These are phyloP conservation scores for Melanostoma scalare DNA, from an alignment of 2,888 invertebrate genomes.

Conservation along the genomic window DNA sequence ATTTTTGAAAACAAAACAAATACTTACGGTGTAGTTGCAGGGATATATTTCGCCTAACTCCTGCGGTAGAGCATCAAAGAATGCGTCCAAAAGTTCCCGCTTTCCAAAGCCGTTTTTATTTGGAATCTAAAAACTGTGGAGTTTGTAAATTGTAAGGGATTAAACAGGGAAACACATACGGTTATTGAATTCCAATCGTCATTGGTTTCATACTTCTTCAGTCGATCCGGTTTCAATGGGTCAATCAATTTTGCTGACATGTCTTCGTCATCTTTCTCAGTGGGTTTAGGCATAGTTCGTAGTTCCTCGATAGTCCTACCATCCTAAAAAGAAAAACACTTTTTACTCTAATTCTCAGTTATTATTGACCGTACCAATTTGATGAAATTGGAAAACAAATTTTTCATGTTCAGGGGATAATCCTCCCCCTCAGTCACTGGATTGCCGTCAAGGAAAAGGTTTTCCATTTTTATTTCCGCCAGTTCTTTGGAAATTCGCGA, in stretches of 20 bases:
- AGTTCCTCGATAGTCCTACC: slow-evolving; percentile 77
- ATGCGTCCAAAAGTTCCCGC: slow-evolving; percentile 77
- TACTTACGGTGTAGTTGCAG: slow-evolving; percentile 79
- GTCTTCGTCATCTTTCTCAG: slow-evolving; percentile 74
- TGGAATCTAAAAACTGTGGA: slow-evolving; percentile 75
- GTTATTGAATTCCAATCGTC: slow-evolving; percentile 79
- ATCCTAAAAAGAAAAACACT: slow-evolving; percentile 74
- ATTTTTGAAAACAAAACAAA: not conserved
- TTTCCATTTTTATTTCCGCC: slow-evolving; percentile 75
- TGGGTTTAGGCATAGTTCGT: slow-evolving; percentile 76
- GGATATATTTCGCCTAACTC: slow-evolving; percentile 78
- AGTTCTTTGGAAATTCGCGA: slow-evolving; percentile 77
- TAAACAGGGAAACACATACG: slow-evolving; percentile 68
- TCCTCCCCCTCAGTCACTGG: slow-evolving; percentile 75
- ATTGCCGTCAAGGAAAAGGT: slow-evolving; percentile 77
- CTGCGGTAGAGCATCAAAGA: slow-evolving; percentile 76
- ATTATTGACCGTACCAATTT: slow-evolving; percentile 41
- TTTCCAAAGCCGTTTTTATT: slow-evolving; percentile 73
- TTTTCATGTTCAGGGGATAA: slow-evolving; percentile 78
- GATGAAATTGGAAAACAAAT: slow-evolving; percentile 77
- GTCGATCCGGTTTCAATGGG: slow-evolving; percentile 69
- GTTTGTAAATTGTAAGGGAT: not conserved
- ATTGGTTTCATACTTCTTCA: slow-evolving; percentile 76
- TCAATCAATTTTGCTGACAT: slow-evolving; percentile 75
- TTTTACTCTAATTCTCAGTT: not conserved